Percentiles rank a stretch among this genome's conserved stretches.
These are phyloP conservation scores for Paralinhomoeus sp. DNA, from an alignment of 2,888 invertebrate species.

Conservation along the genomic window DNA sequence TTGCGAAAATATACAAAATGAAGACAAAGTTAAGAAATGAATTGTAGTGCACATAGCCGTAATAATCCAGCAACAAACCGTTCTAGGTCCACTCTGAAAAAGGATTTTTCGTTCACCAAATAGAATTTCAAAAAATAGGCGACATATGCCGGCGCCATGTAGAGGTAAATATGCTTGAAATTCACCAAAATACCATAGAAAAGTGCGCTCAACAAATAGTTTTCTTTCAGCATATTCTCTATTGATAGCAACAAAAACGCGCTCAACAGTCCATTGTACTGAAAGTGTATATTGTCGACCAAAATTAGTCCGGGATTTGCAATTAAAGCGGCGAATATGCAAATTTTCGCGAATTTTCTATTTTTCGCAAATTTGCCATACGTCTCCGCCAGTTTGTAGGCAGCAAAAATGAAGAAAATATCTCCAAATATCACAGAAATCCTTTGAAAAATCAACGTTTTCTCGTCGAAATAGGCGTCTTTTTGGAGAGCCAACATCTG, in stretches of 20 bases:
- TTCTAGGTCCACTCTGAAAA: no score
- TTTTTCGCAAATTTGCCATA: no score
- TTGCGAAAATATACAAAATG: no score
- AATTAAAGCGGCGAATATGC: no score
- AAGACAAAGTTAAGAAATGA: no score
- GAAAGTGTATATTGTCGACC: conserved; percentile 92
- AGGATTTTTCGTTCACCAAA: conserved; percentile 2
- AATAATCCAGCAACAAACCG: no score
- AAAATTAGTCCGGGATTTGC: no score
- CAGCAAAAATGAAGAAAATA: conserved; percentile 41
- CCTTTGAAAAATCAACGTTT: conserved; percentile 56
- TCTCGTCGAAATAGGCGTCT: conserved; percentile 10
- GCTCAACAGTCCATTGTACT: conserved; percentile 88
- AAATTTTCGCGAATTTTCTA: no score
- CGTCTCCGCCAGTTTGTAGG: background rate
- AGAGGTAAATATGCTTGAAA: conserved; percentile 87
- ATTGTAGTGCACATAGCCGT: background rate
- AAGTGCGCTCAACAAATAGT: conserved; percentile 4
- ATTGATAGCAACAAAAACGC: conserved; percentile 60
- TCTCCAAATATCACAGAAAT: conserved; percentile 66
- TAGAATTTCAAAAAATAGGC: conserved; percentile 35
- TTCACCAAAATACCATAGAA: conserved; percentile 36
- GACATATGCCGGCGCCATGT: conserved; percentile 75
- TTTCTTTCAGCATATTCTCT: conserved; percentile 43
- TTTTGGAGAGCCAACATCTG: conserved; percentile 32